Evolutionary conservation across 2,888 invertebrate species (phyloP).

Genomic region (Mesoligia furuncula): DNA sequence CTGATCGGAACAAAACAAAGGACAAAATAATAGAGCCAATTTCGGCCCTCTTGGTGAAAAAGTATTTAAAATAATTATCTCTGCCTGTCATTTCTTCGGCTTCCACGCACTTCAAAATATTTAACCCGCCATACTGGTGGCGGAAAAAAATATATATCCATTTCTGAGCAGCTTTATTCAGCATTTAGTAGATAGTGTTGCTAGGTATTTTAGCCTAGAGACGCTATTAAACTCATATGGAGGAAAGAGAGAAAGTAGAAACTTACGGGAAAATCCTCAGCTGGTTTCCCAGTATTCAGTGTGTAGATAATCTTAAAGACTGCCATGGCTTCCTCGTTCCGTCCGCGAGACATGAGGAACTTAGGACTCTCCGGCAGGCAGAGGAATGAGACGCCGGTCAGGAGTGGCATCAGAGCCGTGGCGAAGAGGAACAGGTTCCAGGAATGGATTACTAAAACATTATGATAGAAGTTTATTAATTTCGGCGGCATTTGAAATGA

Average conservation of each 20-base stretch:
- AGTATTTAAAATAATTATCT: not conserved
- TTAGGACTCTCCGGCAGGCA: conserved; percentile 95
- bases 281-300: conserved; percentile 91
- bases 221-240: not conserved
- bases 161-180: not conserved
- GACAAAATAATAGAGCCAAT: not conserved
- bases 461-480: not conserved
- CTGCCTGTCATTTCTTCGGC: no score
- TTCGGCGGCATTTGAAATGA: not conserved
- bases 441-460: conserved; percentile 88
- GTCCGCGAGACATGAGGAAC: conserved; percentile 93
- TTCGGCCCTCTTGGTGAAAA: not conserved
- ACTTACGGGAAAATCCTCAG: conserved; percentile 92
- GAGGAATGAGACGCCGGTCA: conserved; percentile 91
- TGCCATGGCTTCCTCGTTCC: conserved; percentile 91
- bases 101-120: not conserved
- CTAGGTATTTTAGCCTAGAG: not conserved
- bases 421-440: conserved; percentile 92
- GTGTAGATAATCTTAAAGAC: conserved; percentile 92
- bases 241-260: not conserved
- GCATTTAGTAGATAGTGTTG: not conserved
- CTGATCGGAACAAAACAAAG: not conserved
- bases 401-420: conserved; percentile 91
- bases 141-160: not conserved
- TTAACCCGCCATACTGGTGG: not conserved